phyloP scores from a whole-genome alignment of 2,888 invertebrate species.

The Pseudococcus longispinus region DNA sequence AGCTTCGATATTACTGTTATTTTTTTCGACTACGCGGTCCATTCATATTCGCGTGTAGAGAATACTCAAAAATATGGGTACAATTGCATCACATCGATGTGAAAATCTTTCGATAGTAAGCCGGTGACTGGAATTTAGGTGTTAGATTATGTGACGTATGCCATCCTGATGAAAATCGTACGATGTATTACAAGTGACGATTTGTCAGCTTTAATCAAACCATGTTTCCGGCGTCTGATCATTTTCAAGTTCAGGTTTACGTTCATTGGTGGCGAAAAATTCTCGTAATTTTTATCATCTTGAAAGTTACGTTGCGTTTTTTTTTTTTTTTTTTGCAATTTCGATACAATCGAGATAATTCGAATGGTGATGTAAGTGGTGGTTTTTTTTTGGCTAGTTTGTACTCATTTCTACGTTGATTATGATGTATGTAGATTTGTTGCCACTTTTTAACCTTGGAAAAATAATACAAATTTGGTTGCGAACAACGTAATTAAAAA shows the following conservation, averaged over 20 bases:
- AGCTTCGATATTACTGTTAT: not conserved
- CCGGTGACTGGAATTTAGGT: not conserved
- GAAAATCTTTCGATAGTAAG: not conserved
- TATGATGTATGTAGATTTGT: conserved; percentile 10
- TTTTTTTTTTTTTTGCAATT: not conserved
- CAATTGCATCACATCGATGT: not conserved
- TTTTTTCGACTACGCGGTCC: not conserved
- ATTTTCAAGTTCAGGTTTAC: conserved; percentile 34
- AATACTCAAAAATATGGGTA: not conserved
- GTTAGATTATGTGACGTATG: not conserved
- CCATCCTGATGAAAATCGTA: conserved; percentile 3
- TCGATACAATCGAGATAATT: not conserved
- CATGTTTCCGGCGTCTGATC: conserved; percentile 1
- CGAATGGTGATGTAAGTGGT: not conserved
- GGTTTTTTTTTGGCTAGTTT: not conserved
- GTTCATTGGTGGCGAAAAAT: not conserved
- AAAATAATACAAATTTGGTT: conserved; percentile 8
- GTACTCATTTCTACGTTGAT: not conserved
- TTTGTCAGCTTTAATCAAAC: not conserved
- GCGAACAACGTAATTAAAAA: conserved; percentile 36
- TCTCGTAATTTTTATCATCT: not conserved
- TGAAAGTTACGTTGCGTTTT: not conserved
- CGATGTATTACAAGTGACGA: conserved; percentile 5
- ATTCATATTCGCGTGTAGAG: not conserved
- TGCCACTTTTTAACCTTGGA: conserved; percentile 8